Conservation (phyloP, 2,113 vertebrate species). For the Alosa alosa region DNA sequence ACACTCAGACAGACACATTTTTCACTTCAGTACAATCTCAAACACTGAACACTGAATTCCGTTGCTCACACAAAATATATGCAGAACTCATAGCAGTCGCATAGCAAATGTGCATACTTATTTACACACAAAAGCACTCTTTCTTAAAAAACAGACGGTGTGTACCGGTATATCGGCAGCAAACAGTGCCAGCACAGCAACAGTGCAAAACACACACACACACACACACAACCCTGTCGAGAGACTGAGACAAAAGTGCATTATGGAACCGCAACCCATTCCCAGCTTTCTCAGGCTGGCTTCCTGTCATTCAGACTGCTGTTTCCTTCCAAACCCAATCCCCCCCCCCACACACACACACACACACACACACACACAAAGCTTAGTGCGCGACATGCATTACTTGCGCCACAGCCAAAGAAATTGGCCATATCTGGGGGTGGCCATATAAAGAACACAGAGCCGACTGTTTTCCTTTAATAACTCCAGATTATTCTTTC, state of each 20-base stretch:
- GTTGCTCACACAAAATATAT: neutral
- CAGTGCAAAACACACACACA: neutral
- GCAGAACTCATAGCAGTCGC: neutral
- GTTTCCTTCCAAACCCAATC: neutral
- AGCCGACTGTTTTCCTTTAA: constrained; percentile 21
- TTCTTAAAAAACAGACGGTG: neutral
- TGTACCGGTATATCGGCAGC: neutral
- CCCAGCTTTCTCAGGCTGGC: neutral
- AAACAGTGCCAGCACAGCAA: neutral
- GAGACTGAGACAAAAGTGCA: neutral
- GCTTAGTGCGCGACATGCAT: neutral
- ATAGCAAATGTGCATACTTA: neutral
- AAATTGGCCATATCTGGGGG: neutral
- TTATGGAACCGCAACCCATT: neutral
- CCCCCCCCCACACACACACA: neutral
- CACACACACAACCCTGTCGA: neutral
- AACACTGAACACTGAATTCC: neutral
- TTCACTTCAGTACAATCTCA: neutral
- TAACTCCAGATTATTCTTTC: constrained; percentile 13
- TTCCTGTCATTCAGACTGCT: constrained; percentile 8
- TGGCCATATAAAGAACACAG: neutral
- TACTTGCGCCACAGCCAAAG: neutral
- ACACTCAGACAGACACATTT: neutral
- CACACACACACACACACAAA: no score
- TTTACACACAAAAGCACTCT: neutral